A percentile compares a stretch with the other conserved stretches of the same genome.
phyloP scores from a whole-genome alignment of 2,888 invertebrate species.

The Unio delphinus region DNA sequence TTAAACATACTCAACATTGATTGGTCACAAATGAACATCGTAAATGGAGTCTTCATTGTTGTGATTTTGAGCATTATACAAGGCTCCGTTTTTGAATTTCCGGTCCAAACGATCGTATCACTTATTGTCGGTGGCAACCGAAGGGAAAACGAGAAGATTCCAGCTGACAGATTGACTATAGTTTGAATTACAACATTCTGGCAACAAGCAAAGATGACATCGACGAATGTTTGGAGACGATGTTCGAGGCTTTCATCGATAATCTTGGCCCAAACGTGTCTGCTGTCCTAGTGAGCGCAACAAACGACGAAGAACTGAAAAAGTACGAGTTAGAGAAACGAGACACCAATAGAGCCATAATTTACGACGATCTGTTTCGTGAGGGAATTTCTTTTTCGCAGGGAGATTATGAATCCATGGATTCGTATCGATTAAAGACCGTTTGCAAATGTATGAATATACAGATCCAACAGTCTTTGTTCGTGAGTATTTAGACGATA shows the following conservation, averaged over 20 bases:
- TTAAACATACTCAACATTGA: conserved; percentile 60
- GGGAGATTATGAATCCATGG: conserved; percentile 45
- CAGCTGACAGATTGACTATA: conserved; percentile 46
- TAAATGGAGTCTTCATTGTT: conserved; percentile 53
- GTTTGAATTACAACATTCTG: conserved; percentile 56
- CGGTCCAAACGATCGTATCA: conserved; percentile 55
- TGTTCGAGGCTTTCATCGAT: conserved; percentile 61
- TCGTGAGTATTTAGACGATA: conserved; percentile 53
- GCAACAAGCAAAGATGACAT: conserved; percentile 57
- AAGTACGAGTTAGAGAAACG: conserved; percentile 50
- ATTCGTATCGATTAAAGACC: conserved; percentile 44
- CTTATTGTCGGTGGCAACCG: conserved; percentile 51
- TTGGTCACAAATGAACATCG: conserved; percentile 50
- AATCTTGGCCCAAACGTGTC: conserved; percentile 55
- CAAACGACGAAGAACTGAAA: conserved; percentile 48
- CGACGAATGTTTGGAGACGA: conserved; percentile 58
- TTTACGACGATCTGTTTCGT: conserved; percentile 53
- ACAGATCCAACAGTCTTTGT: conserved; percentile 47
- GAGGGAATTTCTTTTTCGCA: conserved; percentile 54
- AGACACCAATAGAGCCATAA: conserved; percentile 52
- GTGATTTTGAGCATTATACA: conserved; percentile 54
- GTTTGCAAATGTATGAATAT: conserved; percentile 52
- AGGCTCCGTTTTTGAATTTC: conserved; percentile 58
- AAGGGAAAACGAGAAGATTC: conserved; percentile 31
- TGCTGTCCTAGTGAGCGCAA: conserved; percentile 60